Conservation (phyloP, 2,888 invertebrate species). For the Phorcus lineatus region DNA sequence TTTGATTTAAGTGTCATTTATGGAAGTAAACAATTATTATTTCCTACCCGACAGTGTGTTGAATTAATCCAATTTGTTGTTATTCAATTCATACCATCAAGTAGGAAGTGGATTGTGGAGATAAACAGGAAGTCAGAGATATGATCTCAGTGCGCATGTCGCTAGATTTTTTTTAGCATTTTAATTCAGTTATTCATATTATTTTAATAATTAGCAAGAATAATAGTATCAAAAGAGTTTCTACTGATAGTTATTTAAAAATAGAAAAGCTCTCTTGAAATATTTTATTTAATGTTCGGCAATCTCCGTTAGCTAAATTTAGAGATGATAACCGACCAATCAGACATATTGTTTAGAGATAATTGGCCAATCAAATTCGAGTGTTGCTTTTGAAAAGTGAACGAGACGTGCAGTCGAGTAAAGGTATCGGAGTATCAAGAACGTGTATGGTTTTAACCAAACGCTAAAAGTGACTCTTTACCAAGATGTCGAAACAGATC, state of each 20-base stretch:
- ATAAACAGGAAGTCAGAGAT: conserved; percentile 6
- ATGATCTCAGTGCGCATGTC: neutral
- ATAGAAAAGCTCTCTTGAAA: neutral
- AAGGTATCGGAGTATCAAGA: neutral
- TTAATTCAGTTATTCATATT: no score
- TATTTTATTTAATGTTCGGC: neutral
- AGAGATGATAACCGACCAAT: neutral
- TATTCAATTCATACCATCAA: neutral
- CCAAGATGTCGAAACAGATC: conserved; percentile 82
- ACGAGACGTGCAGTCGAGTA: neutral
- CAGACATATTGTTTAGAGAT: neutral
- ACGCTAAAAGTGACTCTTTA: neutral
- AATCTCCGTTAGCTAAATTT: neutral
- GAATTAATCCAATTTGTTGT: neutral
- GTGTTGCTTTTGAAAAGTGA: neutral
- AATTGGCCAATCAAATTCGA: neutral
- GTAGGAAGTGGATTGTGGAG: conserved; percentile 20
- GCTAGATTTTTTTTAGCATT: neutral
- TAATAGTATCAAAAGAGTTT: neutral
- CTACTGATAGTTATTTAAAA: neutral
- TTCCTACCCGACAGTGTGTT: neutral
- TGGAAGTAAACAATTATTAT: no score
- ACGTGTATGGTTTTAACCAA: no score
- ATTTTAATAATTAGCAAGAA: neutral
- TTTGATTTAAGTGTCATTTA: no score